Evolutionary conservation across 2,888 invertebrate genomes (phyloP), one percentile per base, ranked within the genome.

Genomic region (Clunio marinus): DNA sequence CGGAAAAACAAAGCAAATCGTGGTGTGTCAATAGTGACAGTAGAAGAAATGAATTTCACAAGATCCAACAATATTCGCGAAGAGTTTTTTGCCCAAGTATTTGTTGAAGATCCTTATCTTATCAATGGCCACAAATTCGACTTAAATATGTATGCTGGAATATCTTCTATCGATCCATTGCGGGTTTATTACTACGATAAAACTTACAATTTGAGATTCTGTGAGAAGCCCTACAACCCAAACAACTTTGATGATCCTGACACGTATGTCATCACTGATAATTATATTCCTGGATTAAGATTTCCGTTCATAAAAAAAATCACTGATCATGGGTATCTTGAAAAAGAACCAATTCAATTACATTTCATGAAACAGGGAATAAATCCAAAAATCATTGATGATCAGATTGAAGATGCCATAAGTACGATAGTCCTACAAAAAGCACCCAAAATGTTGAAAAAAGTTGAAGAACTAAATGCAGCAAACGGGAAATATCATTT

Each of bases 251-350:
- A 81, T 3, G 82, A 86, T 73, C 74, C 88, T 35, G 86, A 92
- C 73, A 91, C 93, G 74, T 96, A 96, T 75, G 92, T 96, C 2
- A 88, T 96, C 0, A 89, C 89, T 0, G 93, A 94, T 75, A 89
- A 93, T 76, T 96, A 96, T 76, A 80, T 90, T 57, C 95, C 95
- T 0, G 81, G 83, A 0, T 77, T 88, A 41, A 88, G 88, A 2
- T 86, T 86, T 74, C 85, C 88, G 1, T 91, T 92, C 88, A 89
- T 88, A 75, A 88, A 89, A 69, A 83, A 90, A 3, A 86, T 96
- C 71, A 88, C 92, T 75, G 83, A 86, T 3, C n/a, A n/a, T n/a
- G n/a, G n/a, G n/a, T n/a, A n/a, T n/a, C n/a, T n/a, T n/a, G n/a
- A n/a, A n/a, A n/a, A n/a, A n/a, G n/a, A n/a, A n/a, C n/a, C n/a